Evolutionary conservation across 2,888 invertebrate genomes (phyloP).

Genomic region (Aphidoletes aphidimyza): DNA sequence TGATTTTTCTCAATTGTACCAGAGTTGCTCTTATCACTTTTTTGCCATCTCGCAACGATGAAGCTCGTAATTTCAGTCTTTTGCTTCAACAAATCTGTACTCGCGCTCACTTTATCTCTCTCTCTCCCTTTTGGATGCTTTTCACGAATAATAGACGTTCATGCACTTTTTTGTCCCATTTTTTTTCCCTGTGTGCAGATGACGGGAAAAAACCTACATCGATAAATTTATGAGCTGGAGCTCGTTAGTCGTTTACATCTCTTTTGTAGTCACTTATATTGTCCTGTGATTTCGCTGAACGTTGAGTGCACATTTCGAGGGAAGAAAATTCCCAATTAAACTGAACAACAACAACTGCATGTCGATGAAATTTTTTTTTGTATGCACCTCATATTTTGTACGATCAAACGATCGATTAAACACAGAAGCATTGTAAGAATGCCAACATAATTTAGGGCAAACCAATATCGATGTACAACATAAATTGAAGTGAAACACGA

Average conservation of each 20-base stretch:
- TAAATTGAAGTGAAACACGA: not conserved
- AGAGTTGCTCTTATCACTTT: not conserved
- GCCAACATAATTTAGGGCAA: not conserved
- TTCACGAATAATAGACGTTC: not conserved
- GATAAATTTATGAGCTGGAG: constrained; percentile 33
- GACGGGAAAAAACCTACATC: not conserved
- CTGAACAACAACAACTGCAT: not conserved
- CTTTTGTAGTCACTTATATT: constrained; percentile 33
- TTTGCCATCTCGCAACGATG: not conserved
- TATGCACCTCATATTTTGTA: not conserved
- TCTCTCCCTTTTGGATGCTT: too few relatives aligned
- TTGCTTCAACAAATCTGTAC: constrained; percentile 18
- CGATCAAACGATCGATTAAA: constrained; percentile 33
- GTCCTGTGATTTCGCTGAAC: not conserved
- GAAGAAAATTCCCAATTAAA: constrained; percentile 21
- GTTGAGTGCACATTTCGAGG: not conserved
- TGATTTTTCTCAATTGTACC: constrained; percentile 27
- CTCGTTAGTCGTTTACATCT: constrained; percentile 39
- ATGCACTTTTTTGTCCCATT: constrained; percentile 19
- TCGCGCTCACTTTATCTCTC: too few relatives aligned
- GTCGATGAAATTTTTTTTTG: not conserved
- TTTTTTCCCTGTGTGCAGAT: not conserved
- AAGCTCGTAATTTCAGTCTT: not conserved
- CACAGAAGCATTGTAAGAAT: not conserved
- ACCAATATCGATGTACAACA: constrained; percentile 10